phyloP scores from a whole-genome alignment of 1,140 invertebrate species.

The Paralvinella palmiformis region DNA sequence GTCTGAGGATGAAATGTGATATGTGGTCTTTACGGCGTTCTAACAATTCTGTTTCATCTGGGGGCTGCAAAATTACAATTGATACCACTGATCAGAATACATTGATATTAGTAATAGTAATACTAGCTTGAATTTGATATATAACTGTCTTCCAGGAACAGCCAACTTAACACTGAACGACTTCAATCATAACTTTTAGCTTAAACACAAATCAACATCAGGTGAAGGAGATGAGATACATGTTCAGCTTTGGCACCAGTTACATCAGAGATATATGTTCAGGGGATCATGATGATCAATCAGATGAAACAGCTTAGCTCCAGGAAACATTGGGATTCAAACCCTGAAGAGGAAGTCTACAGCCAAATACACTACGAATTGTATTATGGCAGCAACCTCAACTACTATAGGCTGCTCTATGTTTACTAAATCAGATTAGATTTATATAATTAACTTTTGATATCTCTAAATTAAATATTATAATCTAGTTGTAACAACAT shows the following conservation, averaged over 20 bases:
- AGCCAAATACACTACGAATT: too few relatives aligned
- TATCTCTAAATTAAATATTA: background rate
- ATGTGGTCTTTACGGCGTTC: constrained; percentile 73
- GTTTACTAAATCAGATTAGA: background rate
- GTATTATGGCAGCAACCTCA: too few relatives aligned
- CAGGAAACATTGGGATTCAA: too few relatives aligned
- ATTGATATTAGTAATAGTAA: too few relatives aligned
- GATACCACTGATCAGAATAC: constrained; percentile 5
- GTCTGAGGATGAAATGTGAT: constrained; percentile 85
- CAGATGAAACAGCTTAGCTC: too few relatives aligned
- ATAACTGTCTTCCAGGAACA: too few relatives aligned
- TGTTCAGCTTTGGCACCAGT: too few relatives aligned
- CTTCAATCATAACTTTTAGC: constrained; percentile 7
- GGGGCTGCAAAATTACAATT: constrained; percentile 15
- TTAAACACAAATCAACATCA: constrained; percentile 10
- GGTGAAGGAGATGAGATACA: background rate
- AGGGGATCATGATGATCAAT: too few relatives aligned
- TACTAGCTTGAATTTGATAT: too few relatives aligned
- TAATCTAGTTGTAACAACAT: background rate
- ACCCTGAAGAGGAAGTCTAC: too few relatives aligned
- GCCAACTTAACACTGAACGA: constrained; percentile 3
- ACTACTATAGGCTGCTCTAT: too few relatives aligned
- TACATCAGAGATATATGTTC: too few relatives aligned
- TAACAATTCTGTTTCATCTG: constrained; percentile 45
- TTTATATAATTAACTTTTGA: background rate